phyloP scores from a whole-genome alignment of 2,797 vertebrate genomes.

The Champsocephalus gunnari region DNA sequence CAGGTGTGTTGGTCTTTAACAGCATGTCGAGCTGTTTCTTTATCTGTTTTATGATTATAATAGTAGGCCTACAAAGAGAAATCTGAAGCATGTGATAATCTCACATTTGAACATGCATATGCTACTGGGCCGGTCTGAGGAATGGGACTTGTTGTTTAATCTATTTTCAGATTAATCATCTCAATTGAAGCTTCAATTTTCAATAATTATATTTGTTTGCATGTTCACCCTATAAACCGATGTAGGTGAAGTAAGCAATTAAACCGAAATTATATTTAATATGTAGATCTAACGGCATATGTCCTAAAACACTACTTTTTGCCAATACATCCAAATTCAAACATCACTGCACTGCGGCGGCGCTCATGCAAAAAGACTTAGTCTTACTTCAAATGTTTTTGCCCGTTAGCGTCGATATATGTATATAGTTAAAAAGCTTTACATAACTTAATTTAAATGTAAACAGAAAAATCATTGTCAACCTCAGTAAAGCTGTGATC shows the following conservation, averaged over 20 bases:
- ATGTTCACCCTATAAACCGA: not conserved
- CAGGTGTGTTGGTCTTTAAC: not conserved
- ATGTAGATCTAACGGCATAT: not conserved
- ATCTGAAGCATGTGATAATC: not conserved
- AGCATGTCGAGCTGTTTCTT: not conserved
- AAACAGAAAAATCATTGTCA: conserved; percentile 10
- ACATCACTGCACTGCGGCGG: no score
- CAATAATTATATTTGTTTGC: not conserved
- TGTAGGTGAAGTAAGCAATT: not conserved
- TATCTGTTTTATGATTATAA: not conserved
- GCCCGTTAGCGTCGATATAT: not conserved
- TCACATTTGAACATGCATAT: not conserved
- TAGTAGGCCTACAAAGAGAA: not conserved
- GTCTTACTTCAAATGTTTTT: not conserved
- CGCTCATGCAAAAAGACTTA: not conserved
- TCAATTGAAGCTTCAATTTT: not conserved
- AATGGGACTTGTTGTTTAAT: not conserved
- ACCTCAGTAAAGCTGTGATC: not conserved
- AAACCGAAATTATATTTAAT: not conserved
- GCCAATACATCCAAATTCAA: not conserved
- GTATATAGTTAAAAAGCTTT: not conserved
- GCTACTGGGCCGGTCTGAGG: not conserved
- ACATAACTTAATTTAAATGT: not conserved
- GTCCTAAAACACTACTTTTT: not conserved
- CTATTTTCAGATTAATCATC: not conserved